Percentiles rank a stretch among this genome's conserved stretches.
Conservation (phyloP, 2,797 vertebrate genomes). For the Chromis chromis region DNA sequence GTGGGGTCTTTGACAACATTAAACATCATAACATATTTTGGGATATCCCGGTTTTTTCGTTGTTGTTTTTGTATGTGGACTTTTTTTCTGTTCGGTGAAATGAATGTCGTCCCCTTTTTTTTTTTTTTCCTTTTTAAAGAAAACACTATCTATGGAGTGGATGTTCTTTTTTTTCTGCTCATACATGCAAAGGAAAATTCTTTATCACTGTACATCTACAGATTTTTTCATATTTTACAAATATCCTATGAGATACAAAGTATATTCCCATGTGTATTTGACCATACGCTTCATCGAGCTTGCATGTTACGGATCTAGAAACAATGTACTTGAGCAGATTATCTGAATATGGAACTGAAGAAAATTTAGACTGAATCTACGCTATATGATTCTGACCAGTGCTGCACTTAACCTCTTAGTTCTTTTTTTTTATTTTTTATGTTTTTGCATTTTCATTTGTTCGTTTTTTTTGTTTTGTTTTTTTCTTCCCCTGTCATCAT, state of each 20-base stretch:
- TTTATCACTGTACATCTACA: slow-evolving; percentile 86
- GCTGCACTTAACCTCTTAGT: slow-evolving; percentile 91
- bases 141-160: slow-evolving; percentile 88
- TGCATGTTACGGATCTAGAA: slow-evolving; percentile 92
- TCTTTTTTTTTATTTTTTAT: slow-evolving; percentile 45
- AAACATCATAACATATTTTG: slow-evolving; percentile 86
- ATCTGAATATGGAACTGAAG: slow-evolving; percentile 84
- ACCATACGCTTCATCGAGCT: slow-evolving; percentile 89
- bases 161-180: slow-evolving; percentile 78
- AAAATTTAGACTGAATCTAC: slow-evolving; percentile 84
- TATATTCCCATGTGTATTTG: slow-evolving; percentile 91
- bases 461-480: slow-evolving; percentile 53
- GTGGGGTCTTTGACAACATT: slow-evolving; percentile 89
- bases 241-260: slow-evolving; percentile 88
- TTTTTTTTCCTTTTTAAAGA: slow-evolving; percentile 75
- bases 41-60: slow-evolving; percentile 69
- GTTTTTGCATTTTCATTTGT: slow-evolving; percentile 54
- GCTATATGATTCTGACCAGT: slow-evolving; percentile 88
- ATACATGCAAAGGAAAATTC: slow-evolving; percentile 86
- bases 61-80: slow-evolving; percentile 86
- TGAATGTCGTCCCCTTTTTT: slow-evolving; percentile 88
- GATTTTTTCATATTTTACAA: slow-evolving; percentile 88
- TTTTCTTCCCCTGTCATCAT: slow-evolving; percentile 73
- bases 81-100: slow-evolving; percentile 88
- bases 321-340: slow-evolving; percentile 89